These are phyloP conservation scores for Caenorhabditis macrosperma DNA, from an alignment of 2,888 invertebrate species.

Conservation along the genomic window DNA sequence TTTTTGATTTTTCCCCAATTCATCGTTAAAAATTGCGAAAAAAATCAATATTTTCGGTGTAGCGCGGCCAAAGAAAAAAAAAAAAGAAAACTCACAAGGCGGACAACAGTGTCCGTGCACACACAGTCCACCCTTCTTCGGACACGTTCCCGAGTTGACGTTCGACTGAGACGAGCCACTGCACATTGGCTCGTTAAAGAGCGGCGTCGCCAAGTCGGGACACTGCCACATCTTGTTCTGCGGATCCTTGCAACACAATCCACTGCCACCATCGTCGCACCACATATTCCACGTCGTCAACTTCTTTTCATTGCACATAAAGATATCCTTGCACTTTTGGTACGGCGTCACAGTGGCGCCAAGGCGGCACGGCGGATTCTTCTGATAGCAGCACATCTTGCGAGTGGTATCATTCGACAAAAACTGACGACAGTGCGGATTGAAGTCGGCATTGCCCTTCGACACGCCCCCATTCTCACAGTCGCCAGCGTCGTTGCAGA, in stretches of 20 bases:
- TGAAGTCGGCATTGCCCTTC: not conserved
- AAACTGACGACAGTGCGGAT: slow-evolving; percentile 12
- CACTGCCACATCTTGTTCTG: slow-evolving; percentile 8
- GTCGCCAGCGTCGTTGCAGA: not conserved
- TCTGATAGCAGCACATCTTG: slow-evolving; percentile 35
- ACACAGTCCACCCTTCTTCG: slow-evolving; percentile 30
- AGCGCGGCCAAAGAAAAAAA: not conserved
- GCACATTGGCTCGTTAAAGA: slow-evolving; percentile 49
- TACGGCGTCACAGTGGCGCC: slow-evolving; percentile 19
- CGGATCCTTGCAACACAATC: slow-evolving; percentile 20
- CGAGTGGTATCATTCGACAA: not conserved
- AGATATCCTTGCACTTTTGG: slow-evolving; percentile 4
- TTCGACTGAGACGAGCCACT: not conserved
- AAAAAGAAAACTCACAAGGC: not conserved
- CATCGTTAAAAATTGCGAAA: too few species aligned
- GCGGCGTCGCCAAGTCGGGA: slow-evolving; percentile 38
- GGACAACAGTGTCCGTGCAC: slow-evolving; percentile 42
- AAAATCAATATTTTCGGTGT: not conserved
- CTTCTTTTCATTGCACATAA: slow-evolving; percentile 12
- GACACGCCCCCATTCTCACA: slow-evolving; percentile 16
- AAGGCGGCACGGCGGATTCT: not conserved
- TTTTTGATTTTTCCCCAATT: too few species aligned
- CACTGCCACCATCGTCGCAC: slow-evolving; percentile 26
- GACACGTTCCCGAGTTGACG: slow-evolving; percentile 23
- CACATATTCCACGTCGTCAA: not conserved